Evolutionary conservation across 2,797 vertebrate species (phyloP), one percentile per base, ranked within the genome.

Genomic region (Sebastes umbrosus): DNA sequence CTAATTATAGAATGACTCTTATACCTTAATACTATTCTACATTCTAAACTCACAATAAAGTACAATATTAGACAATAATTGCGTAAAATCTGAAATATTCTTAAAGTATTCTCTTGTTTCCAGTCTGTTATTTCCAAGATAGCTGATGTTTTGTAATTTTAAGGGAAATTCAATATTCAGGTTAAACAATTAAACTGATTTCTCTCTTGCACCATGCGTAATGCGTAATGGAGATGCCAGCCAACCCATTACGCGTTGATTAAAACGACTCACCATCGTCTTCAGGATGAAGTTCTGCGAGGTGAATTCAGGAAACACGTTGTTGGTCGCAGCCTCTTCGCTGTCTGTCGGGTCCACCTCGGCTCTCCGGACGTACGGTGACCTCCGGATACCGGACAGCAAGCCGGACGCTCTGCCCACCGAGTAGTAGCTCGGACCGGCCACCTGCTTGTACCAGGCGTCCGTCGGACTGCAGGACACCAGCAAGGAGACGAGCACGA

Each of bases 361-460:
- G 0, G 94, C 92, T 78, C 95, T 95, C 27, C 93, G 87, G 32
- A 77, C 46, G 54, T 90, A 89, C 0, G 95, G 93, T 0, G 94
- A 94, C 81, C 93, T 92, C 55, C 94, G 94, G 90, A 95, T 93
- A 0, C 95, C 92, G 4, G 97, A 95, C 75, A 97, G 94, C 79
- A 97, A 93, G n/a, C 97, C 97, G 6, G 96, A 96, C 11, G 97
- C 96, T 39, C 96, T 93, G 55, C 97, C 96, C 85, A 97, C 97
- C 0, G 96, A 96, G 89, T 95, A 96, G 90, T 90, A 95, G 77
- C 81, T 94, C 1, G 95, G 95, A 4, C 96, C 94, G 1, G 95
- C 88, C 10, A 94, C 79, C 63, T 93, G 96, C 82, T 94, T 95
- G 95, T 97, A 97, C 97, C 97, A 95, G 0, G 94, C 96, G 13